Base-by-base conservation (phyloP, 1,140 invertebrate species). In the Scaptomyza montana region DNA sequence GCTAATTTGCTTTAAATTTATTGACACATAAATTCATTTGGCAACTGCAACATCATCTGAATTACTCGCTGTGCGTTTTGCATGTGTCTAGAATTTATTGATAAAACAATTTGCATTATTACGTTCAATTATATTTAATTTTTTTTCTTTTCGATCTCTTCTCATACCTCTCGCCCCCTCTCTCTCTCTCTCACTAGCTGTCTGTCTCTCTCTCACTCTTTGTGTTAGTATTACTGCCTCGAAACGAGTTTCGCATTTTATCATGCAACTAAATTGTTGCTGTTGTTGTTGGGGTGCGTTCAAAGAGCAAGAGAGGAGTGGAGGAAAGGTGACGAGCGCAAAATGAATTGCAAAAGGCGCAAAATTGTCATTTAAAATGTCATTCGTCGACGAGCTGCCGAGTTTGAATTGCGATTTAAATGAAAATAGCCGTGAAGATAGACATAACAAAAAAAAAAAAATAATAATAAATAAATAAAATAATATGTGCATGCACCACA, bases 101-200 rank as follows among this genome's bases (percentile, higher is more conserved):
- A 87, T 87, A 74, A 87, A 87, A 89, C 76, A 89, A 89, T 89
- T 87, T 87, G 79, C 84, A 87, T 87, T 87, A 89, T 89, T 87
- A 87, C 84, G 65, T 77, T 74, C 76, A 89, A 79, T 77, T 82
- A 73, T 86, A 82, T 79, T 85, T 68, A 57, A 72, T 66, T 47
- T 53, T 19, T 63, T 33, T 19, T 36, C 9, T 19, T 66, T 51
- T 50, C 33, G 33, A 9, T 9, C 33, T 6, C 33, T 8, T 8
- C 8, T 9, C 33, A 36, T 9, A 9, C 8, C 33, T 9, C 33
- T 36, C 33, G 7, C 28, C 0, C 16, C 16, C 16, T 16, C 16
- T 16, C 16, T 1, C 16, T 16, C 28, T 45, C 28, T 30, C 41
- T n/a, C n/a, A n/a, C n/a, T n/a, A n/a, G n/a, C n/a, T n/a, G n/a